Conservation (phyloP, 2,888 invertebrate genomes). For the Drosophila sordidula region DNA sequence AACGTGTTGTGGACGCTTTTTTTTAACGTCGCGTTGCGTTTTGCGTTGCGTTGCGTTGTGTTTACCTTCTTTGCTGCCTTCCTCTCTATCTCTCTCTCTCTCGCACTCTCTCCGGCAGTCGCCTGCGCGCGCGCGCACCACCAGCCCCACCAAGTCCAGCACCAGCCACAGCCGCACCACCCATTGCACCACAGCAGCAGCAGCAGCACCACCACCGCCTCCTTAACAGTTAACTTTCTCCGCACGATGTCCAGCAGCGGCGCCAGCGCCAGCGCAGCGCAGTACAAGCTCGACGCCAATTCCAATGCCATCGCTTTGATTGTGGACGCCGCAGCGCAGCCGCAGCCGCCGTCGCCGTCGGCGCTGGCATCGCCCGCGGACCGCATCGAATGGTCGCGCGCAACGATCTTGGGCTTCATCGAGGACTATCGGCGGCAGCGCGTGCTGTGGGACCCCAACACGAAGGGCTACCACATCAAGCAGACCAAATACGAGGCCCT, state of each 20-base stretch:
- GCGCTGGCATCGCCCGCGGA: slow-evolving; percentile 60
- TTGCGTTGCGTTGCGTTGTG: slow-evolving; percentile 79
- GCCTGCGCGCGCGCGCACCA: slow-evolving; percentile 58
- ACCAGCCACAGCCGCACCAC: slow-evolving; percentile 27
- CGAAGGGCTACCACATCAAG: slow-evolving; percentile 84
- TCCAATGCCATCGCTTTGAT: slow-evolving; percentile 64
- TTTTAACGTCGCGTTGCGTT: slow-evolving; percentile 79
- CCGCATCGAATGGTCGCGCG: slow-evolving; percentile 84
- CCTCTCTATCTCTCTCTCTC: slow-evolving; percentile 35
- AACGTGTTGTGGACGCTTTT: slow-evolving; percentile 81
- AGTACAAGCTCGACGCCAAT: slow-evolving; percentile 68
- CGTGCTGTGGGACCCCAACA: slow-evolving; percentile 84
- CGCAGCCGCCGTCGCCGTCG: slow-evolving; percentile 46
- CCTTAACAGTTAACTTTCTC: slow-evolving; percentile 69
- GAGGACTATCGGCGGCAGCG: slow-evolving; percentile 83
- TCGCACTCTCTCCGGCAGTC: slow-evolving; percentile 41
- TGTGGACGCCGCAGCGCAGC: slow-evolving; percentile 54
- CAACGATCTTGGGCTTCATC: slow-evolving; percentile 83
- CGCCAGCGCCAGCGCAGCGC: slow-evolving; percentile 53
- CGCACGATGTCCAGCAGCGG: slow-evolving; percentile 74
- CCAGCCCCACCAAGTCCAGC: slow-evolving; percentile 29
- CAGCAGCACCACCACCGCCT: slow-evolving; percentile 30
- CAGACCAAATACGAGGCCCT: slow-evolving; percentile 84
- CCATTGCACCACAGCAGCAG: slow-evolving; percentile 24
- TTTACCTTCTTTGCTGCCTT: slow-evolving; percentile 68